A percentile compares a stretch with the other conserved stretches of the same genome.
Evolutionary conservation across 1,140 invertebrate species (phyloP).

Genomic region (Pentalonia nigronervosa): DNA sequence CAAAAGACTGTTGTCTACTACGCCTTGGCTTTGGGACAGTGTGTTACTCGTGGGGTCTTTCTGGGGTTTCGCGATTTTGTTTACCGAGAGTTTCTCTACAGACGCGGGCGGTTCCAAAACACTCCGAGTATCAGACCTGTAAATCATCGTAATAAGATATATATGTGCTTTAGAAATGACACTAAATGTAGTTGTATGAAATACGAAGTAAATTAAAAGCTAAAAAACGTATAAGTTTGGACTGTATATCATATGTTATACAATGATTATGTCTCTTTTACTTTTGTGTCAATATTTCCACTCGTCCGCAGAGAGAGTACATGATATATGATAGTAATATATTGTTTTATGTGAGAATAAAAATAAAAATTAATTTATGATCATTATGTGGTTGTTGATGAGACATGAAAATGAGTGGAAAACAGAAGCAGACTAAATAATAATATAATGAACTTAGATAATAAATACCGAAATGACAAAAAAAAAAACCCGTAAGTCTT

Average conservation of each 20-base stretch:
- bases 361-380: not conserved
- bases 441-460: not conserved
- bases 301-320: slow-evolving; percentile 23
- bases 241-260: not conserved
- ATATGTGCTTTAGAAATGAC: slow-evolving; percentile 8
- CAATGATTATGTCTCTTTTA: not conserved
- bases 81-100: slow-evolving; percentile 66
- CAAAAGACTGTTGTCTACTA: slow-evolving; percentile 33
- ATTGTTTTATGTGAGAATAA: not conserved
- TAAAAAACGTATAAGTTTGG: not conserved
- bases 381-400: slow-evolving; percentile 27
- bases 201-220: not conserved
- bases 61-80: slow-evolving; percentile 66
- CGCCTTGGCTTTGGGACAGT: not conserved
- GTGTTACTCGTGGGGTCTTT: slow-evolving; percentile 69
- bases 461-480: not conserved
- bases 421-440: not conserved
- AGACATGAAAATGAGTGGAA: slow-evolving; percentile 26
- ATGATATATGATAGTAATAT: not conserved
- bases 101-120: slow-evolving; percentile 19
- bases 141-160: slow-evolving; percentile 39
- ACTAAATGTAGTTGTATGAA: not conserved
- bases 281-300: slow-evolving; percentile 34
- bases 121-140: slow-evolving; percentile 30
- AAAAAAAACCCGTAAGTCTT: not conserved